These are phyloP conservation scores for Caiman crocodilus DNA, from an alignment of 2,797 vertebrate genomes.

Conservation along the genomic window DNA sequence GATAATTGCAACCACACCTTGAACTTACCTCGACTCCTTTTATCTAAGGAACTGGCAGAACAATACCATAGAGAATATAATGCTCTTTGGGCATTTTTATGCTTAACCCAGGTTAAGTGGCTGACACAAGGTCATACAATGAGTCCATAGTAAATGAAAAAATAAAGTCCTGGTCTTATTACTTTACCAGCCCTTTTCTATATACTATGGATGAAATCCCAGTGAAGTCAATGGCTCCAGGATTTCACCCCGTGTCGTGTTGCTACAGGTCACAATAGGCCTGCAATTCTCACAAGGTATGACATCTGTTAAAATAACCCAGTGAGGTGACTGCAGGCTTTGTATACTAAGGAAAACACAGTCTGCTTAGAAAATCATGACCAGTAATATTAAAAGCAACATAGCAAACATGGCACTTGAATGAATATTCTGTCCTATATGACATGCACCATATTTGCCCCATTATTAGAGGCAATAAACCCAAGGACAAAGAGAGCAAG, in stretches of 20 bases:
- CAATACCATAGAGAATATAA: background rate
- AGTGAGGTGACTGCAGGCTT: background rate
- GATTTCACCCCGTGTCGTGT: background rate
- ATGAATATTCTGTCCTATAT: slow-evolving; percentile 24
- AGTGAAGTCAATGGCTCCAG: background rate
- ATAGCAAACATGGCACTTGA: background rate
- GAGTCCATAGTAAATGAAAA: background rate
- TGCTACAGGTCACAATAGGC: background rate
- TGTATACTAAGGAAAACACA: background rate
- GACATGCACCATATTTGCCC: slow-evolving; percentile 34
- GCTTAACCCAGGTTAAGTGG: background rate
- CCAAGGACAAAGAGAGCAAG: slow-evolving; percentile 79
- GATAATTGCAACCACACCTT: slow-evolving; percentile 25
- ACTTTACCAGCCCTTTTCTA: background rate
- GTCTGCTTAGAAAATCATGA: background rate
- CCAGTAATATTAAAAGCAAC: background rate
- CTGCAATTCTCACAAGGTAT: background rate
- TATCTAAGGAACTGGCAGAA: slow-evolving; percentile 10
- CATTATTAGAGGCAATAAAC: slow-evolving; percentile 66
- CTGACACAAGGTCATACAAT: slow-evolving; percentile 33
- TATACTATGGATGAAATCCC: background rate
- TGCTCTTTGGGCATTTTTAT: background rate
- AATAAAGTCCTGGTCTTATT: background rate
- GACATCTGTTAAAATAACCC: background rate
- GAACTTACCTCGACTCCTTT: background rate